A percentile compares a stretch with the other conserved stretches of the same genome.
These are phyloP conservation scores for Tichodroma muraria DNA, from an alignment of 2,113 vertebrate species.

Conservation along the genomic window DNA sequence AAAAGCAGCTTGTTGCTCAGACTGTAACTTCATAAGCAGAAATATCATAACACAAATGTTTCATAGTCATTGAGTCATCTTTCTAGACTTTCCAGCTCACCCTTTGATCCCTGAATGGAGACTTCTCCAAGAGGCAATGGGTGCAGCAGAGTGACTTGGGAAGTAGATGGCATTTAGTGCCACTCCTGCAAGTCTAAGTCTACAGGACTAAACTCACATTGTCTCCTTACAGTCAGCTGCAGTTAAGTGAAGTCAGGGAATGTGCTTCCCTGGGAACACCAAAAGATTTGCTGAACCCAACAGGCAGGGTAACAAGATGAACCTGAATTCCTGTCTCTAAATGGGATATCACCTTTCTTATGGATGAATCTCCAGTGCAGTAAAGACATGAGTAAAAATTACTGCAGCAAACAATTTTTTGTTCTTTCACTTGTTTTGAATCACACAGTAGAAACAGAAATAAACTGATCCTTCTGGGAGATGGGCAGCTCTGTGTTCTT, in stretches of 20 bases:
- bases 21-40: not conserved
- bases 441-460: not conserved
- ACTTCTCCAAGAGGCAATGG: not conserved
- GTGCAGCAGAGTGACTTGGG: not conserved
- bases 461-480: not conserved
- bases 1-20: not conserved
- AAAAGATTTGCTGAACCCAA: not conserved
- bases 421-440: not conserved
- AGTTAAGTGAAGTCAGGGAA: not conserved
- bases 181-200: not conserved
- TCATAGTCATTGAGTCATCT: no score
- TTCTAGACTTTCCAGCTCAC: not conserved
- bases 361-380: not conserved
- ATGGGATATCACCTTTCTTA: not conserved
- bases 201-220: not conserved
- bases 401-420: not conserved
- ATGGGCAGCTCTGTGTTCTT: not conserved
- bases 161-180: not conserved
- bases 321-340: not conserved
- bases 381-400: not conserved
- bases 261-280: not conserved
- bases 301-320: not conserved
- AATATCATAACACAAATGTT: not conserved
- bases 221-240: rapidly evolving
- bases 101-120: rapidly evolving